phyloP scores from a whole-genome alignment of 2,113 vertebrate genomes.

The Heliornis fulica region DNA sequence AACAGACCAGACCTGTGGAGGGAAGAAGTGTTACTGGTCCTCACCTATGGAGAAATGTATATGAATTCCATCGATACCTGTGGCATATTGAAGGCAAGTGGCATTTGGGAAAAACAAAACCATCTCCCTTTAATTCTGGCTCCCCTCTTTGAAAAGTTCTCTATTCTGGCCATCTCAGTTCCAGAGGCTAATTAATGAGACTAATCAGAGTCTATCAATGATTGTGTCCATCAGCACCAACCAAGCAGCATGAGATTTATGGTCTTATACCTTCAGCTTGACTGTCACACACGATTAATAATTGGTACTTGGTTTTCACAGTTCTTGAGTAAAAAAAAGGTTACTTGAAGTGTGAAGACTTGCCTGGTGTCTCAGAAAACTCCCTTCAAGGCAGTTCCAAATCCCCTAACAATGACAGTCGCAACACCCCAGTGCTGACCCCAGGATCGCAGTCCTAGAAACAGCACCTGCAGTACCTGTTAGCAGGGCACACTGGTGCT shows the following conservation, averaged over 20 bases:
- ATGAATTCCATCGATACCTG: neutral
- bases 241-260: neutral
- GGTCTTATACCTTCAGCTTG: neutral
- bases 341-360: neutral
- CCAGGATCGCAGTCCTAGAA: neutral
- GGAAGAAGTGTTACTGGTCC: neutral
- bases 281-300: neutral
- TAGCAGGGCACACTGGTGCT: neutral
- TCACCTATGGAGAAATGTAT: neutral
- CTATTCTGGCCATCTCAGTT: neutral
- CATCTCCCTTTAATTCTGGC: neutral
- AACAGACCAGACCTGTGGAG: neutral
- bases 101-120: neutral
- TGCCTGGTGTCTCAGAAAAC: neutral
- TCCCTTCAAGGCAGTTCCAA: neutral
- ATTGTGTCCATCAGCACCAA: neutral
- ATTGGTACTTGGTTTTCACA: neutral
- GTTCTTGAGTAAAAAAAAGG: neutral
- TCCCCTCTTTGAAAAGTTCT: neutral
- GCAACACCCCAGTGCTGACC: neutral
- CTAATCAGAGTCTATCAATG: neutral
- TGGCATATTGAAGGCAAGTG: too few species aligned
- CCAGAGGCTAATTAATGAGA: neutral
- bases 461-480: neutral
- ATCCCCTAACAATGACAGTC: neutral